These are phyloP conservation scores for Ephestia elutella DNA, from an alignment of 1,140 invertebrate species.

Conservation along the genomic window DNA sequence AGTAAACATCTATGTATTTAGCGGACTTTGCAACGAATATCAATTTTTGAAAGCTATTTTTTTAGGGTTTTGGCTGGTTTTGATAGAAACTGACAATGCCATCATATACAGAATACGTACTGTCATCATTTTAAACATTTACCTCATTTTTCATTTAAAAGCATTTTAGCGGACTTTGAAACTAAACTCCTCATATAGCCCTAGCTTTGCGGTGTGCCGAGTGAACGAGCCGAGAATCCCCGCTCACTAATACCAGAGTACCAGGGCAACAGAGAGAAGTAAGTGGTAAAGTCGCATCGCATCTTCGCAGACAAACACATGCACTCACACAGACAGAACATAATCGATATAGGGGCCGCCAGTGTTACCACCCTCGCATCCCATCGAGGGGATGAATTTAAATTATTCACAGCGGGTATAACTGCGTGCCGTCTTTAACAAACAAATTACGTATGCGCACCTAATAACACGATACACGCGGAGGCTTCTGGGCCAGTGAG, in stretches of 20 bases:
- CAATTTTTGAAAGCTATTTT: no score
- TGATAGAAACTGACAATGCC: no score
- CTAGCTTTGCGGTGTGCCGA: constrained; percentile 53
- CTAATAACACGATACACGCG: constrained; percentile 66
- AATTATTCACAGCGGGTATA: constrained; percentile 72
- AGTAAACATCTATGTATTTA: no score
- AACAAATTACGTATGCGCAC: constrained; percentile 72
- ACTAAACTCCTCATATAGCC: no score
- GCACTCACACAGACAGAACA: constrained; percentile 37
- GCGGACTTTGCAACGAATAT: no score
- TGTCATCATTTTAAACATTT: no score
- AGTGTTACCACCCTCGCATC: constrained; percentile 32
- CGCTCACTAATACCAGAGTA: constrained; percentile 46
- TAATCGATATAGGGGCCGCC: constrained; percentile 56
- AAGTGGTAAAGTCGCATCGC: constrained; percentile 47
- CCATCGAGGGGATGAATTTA: constrained; percentile 66
- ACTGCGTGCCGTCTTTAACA: constrained; percentile 71
- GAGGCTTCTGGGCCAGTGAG: constrained; percentile 55
- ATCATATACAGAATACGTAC: no score
- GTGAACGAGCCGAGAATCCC: constrained; percentile 54
- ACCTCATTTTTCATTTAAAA: no score
- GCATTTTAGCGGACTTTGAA: no score
- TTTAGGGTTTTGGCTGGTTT: no score
- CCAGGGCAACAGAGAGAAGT: constrained; percentile 47
- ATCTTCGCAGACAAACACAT: constrained; percentile 19